Evolutionary conservation across 35 echinoderm and acorn worm species (phyloP).

Genomic region (Ophiothrix spiculata): DNA sequence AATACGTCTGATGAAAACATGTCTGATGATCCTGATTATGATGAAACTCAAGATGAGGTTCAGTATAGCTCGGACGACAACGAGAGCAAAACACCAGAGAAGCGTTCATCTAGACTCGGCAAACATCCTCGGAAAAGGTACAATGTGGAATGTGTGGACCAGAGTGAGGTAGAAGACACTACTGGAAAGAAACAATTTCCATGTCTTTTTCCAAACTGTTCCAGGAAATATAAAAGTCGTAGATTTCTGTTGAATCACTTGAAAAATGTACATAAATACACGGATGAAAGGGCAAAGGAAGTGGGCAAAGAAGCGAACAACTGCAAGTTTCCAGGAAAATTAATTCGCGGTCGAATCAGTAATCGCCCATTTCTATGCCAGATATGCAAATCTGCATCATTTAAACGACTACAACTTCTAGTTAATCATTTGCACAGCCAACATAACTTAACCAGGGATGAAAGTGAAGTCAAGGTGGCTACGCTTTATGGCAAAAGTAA

Average conservation of each 20-base stretch:
- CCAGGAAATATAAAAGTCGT: not conserved
- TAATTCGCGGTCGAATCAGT: not conserved
- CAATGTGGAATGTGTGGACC: not conserved
- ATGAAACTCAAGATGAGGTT: not conserved
- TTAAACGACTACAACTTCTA: not conserved
- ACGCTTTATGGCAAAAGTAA: not conserved
- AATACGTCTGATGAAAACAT: not conserved
- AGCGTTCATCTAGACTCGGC: not conserved
- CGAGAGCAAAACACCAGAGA: not conserved
- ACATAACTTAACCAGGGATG: not conserved
- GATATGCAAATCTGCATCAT: not conserved
- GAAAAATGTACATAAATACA: not conserved
- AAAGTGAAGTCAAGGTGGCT: not conserved
- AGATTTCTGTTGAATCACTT: not conserved
- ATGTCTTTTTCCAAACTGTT: not conserved
- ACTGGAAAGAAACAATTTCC: not conserved
- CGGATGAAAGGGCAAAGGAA: not conserved
- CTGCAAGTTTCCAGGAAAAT: not conserved
- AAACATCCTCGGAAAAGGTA: not conserved
- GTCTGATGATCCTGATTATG: not conserved
- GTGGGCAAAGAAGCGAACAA: not conserved
- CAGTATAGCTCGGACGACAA: not conserved
- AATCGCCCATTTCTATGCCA: not conserved
- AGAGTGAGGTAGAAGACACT: not conserved
- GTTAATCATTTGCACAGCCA: not conserved